These are phyloP conservation scores for Nesidiocoris tenuis DNA, from an alignment of 2,888 invertebrate species.

Conservation along the genomic window DNA sequence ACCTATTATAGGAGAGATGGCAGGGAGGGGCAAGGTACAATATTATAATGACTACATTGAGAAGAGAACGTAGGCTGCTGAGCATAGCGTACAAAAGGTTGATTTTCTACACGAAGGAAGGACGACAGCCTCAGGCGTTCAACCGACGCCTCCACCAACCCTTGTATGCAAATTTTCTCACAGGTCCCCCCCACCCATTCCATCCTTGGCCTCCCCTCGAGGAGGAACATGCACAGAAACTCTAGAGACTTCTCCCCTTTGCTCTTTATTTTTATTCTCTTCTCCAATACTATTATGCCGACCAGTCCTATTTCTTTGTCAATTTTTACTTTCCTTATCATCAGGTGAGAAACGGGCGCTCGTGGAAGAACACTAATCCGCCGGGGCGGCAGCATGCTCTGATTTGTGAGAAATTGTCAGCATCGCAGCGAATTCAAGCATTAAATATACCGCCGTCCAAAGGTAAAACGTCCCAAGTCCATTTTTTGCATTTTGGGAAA, in stretches of 20 bases:
- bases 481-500: neutral
- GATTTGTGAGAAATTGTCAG: no score
- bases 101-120: neutral
- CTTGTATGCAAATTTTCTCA: constrained; percentile 41
- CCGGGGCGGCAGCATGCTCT: no score
- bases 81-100: neutral
- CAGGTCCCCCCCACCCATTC: constrained; percentile 13
- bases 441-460: no score
- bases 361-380: no score
- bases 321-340: no score
- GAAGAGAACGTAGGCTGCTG: neutral
- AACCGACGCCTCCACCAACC: constrained; percentile 39
- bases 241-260: neutral
- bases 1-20: constrained; percentile 3
- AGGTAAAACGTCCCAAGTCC: neutral
- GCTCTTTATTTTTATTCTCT: neutral
- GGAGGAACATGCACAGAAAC: neutral
- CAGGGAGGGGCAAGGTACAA: neutral
- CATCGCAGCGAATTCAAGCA: no score
- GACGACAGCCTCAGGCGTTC: constrained; percentile 21
- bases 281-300: no score
- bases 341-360: no score
- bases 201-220: neutral
- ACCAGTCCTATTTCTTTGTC: neutral
- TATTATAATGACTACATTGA: neutral